A percentile compares a stretch with the other conserved stretches of the same genome.
Evolutionary conservation across 1,140 invertebrate genomes (phyloP).

Genomic region (Aphaenogaster floridana): DNA sequence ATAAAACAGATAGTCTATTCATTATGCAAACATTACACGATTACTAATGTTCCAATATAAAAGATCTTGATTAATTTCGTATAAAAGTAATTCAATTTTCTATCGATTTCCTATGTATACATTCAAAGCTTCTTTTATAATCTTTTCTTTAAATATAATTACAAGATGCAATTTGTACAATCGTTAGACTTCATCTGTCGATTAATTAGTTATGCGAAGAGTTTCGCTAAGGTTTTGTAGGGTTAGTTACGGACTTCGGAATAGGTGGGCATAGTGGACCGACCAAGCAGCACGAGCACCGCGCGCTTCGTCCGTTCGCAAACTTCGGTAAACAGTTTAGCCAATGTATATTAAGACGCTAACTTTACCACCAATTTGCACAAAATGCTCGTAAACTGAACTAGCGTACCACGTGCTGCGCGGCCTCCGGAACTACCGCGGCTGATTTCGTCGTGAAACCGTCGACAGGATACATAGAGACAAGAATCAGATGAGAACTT

Average conservation of each 20-base stretch:
- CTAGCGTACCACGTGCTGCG: slow-evolving; percentile 51
- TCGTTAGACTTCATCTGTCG: not conserved
- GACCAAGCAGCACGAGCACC: slow-evolving; percentile 55
- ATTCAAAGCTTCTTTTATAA: not conserved
- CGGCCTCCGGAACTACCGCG: slow-evolving; percentile 26
- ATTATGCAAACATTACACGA: not conserved
- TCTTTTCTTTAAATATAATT: not conserved
- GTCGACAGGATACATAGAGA: slow-evolving; percentile 12
- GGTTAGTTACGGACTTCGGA: slow-evolving; percentile 76
- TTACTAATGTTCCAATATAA: not conserved
- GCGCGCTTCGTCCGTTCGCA: slow-evolving; percentile 69
- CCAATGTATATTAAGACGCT: slow-evolving; percentile 79
- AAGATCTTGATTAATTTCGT: not conserved
- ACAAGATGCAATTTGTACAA: not conserved
- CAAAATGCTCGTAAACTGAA: slow-evolving; percentile 76
- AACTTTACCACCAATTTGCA: slow-evolving; percentile 78
- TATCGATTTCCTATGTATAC: not conserved
- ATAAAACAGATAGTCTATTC: not conserved
- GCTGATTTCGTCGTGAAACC: slow-evolving; percentile 24
- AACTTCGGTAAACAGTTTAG: slow-evolving; percentile 77
- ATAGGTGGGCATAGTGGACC: slow-evolving; percentile 73
- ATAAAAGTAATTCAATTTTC: not conserved
- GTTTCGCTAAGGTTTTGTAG: slow-evolving; percentile 62
- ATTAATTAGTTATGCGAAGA: slow-evolving; percentile 68
- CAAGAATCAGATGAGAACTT: slow-evolving; percentile 21